Evolutionary conservation across 2,113 vertebrate species (phyloP).

Genomic region (Spheniscus mendiculus): DNA sequence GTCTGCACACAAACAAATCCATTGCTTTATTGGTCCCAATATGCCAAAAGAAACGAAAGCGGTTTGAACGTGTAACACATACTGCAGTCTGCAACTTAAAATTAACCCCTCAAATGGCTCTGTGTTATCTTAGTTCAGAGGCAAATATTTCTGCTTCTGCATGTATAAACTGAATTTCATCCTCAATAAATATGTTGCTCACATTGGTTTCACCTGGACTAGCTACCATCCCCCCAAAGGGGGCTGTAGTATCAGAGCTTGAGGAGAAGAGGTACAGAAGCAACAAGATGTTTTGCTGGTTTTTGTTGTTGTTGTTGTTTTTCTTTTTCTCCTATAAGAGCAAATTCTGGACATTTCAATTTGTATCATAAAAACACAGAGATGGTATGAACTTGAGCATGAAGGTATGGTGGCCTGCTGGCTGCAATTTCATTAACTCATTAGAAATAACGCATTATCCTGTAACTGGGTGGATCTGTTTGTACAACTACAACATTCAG

Average conservation of each 20-base stretch:
- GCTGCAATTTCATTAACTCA: not conserved
- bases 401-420: not conserved
- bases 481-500: not conserved
- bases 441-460: not conserved
- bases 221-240: rapidly evolving
- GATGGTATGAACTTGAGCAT: not conserved
- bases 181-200: not conserved
- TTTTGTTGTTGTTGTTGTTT: not conserved
- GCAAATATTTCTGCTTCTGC: not conserved
- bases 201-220: not conserved
- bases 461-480: not conserved
- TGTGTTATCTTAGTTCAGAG: not conserved
- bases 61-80: not conserved
- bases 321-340: not conserved
- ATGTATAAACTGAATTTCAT: not conserved
- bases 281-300: not conserved
- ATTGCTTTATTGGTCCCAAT: not conserved
- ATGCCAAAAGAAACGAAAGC: not conserved
- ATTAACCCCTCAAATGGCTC: not conserved
- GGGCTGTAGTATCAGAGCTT: not conserved
- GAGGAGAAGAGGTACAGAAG: not conserved
- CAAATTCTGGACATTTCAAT: not conserved
- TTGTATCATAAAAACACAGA: not conserved
- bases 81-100: not conserved
- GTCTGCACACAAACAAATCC: not conserved